Percentiles rank a stretch among this genome's conserved stretches.
phyloP scores from a whole-genome alignment of 2,888 invertebrate genomes.

The Sycophila texana region DNA sequence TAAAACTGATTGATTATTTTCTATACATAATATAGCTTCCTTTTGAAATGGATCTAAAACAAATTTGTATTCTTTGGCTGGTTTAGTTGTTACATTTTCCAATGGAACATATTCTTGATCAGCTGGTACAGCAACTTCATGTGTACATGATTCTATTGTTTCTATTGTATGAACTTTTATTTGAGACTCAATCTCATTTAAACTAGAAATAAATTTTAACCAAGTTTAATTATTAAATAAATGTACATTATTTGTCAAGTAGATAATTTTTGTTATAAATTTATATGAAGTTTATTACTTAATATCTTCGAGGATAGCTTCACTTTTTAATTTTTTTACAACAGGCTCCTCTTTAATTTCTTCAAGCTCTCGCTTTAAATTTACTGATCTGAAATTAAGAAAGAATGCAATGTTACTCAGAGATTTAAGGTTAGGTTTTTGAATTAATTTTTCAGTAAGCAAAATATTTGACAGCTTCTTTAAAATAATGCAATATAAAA shows the following conservation, averaged over 20 bases:
- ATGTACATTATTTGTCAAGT: neutral
- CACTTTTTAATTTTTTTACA: slow-evolving; percentile 66
- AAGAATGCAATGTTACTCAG: slow-evolving; percentile 3
- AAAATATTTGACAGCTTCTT: neutral
- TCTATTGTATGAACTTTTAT: slow-evolving; percentile 93
- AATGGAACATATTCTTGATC: slow-evolving; percentile 86
- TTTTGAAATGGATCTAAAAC: slow-evolving; percentile 98
- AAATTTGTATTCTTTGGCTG: slow-evolving; percentile 95
- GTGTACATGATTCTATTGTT: slow-evolving; percentile 94
- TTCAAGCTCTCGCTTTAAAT: slow-evolving; percentile 58
- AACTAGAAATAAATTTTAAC: slow-evolving; percentile 75
- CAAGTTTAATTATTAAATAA: neutral
- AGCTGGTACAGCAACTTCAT: slow-evolving; percentile 96
- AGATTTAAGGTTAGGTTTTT: slow-evolving; percentile 19
- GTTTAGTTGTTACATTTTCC: slow-evolving; percentile 79
- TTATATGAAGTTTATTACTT: slow-evolving; percentile 65
- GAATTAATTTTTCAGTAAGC: neutral
- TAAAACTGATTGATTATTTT: slow-evolving; percentile 97
- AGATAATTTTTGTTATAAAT: neutral
- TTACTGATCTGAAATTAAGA: slow-evolving; percentile 6
- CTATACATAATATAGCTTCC: slow-evolving; percentile 96
- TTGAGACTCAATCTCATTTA: slow-evolving; percentile 86
- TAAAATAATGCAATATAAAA: neutral
- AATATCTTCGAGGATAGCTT: slow-evolving; percentile 68
- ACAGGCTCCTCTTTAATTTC: slow-evolving; percentile 57